Conservation (phyloP, 2,888 invertebrate genomes). For the Spisula solida region DNA sequence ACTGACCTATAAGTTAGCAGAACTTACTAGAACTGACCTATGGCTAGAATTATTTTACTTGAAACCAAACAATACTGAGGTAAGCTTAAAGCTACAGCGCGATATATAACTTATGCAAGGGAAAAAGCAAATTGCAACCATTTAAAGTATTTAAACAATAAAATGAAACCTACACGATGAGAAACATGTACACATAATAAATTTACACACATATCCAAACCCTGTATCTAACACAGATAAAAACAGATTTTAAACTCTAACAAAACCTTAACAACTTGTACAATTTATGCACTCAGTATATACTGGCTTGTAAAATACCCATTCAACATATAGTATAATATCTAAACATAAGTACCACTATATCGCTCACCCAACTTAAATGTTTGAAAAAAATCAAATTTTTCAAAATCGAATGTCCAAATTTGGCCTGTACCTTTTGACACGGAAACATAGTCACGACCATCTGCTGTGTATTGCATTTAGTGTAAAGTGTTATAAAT, state of each 20-base stretch:
- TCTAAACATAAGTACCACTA: background rate
- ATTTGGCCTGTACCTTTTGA: too few species aligned
- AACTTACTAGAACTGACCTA: too few species aligned
- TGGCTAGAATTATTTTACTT: too few species aligned
- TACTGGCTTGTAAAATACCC: background rate
- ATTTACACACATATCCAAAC: background rate
- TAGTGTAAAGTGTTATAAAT: too few species aligned
- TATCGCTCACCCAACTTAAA: too few species aligned
- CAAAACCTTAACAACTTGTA: conserved; percentile 22
- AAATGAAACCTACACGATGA: background rate
- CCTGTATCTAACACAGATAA: background rate
- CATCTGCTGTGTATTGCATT: too few species aligned
- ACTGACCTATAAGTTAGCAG: too few species aligned
- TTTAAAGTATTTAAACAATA: background rate
- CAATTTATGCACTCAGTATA: background rate
- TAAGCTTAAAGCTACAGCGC: background rate
- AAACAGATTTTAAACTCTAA: conserved; percentile 24
- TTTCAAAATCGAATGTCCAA: too few species aligned
- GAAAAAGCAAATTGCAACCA: background rate
- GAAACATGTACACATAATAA: background rate
- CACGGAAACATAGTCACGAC: too few species aligned
- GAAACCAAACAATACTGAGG: background rate
- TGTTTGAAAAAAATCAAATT: too few species aligned
- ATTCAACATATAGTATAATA: conserved; percentile 2
- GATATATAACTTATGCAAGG: background rate